Evolutionary conservation across 2,888 invertebrate genomes (phyloP), one percentile per base, ranked within the genome.

Genomic region (Rhingia rostrata): DNA sequence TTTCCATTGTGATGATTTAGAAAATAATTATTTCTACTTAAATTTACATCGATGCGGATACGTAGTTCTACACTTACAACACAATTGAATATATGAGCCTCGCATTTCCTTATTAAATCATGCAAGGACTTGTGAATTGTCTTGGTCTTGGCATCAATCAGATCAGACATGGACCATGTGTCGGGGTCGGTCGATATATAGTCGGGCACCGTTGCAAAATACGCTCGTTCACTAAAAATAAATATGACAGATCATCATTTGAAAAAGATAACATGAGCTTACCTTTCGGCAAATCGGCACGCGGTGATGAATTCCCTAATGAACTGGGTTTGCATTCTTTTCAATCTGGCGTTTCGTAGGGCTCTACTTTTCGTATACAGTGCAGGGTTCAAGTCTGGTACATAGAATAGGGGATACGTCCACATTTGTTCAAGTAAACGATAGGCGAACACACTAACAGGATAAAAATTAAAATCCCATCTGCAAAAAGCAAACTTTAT

Each of bases 391-490:
- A 96, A 91, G 87, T 95, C 95, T 49, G 93, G 93, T 70, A 97
- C 92, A 89, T 95, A 93, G 90, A 97, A 97, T 66, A 97, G 91
- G 0, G 97, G 96, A 91, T 97, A 96, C 7, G 92, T 92, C 88
- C 93, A 93, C 93, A 97, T 96, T 90, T 95, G 94, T 87, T 95
- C 95, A 86, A 97, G 91, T 49, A 97, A 92, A 86, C 95, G 93
- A 88, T 94, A 94, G 0, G 97, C 95, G 91, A 96, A 96, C 87
- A 95, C 95, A 9, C 96, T 96, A 9, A 97, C 97, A n/a, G 94
- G 93, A 92, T 95, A 96, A 88, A 95, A 95, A 77, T 90, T 93
- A 89, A 90, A 92, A 81, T 92, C 91, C 91, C 92, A 92, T 39
- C 89, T 90, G 37, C 32, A 88, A 86, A 64, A 60, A 35, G 54